Evolutionary conservation across 2,888 invertebrate species (phyloP).

Genomic region (Aporophyla lueneburgensis): DNA sequence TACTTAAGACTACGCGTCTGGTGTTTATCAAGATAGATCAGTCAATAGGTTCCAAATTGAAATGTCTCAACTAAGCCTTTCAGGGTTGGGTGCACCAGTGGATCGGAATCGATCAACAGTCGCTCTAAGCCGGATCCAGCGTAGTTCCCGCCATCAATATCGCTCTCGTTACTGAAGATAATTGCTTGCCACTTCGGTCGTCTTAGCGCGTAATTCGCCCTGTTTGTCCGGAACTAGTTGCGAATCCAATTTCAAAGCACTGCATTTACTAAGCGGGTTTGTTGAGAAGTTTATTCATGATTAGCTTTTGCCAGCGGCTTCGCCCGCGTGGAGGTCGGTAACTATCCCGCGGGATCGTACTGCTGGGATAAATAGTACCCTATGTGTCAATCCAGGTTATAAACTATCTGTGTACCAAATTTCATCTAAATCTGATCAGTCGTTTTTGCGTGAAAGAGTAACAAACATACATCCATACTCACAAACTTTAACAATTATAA

Average conservation of each 20-base stretch:
- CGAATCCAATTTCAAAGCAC: conserved; percentile 27
- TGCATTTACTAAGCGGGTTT: conserved; percentile 21
- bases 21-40: not conserved
- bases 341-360: no score
- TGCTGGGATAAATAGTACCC: no score
- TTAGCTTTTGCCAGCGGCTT: not conserved
- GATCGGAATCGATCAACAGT: conserved; percentile 27
- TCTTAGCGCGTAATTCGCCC: conserved; percentile 31
- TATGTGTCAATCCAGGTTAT: no score
- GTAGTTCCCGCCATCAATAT: conserved; percentile 37
- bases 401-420: no score
- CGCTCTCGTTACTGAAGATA: conserved; percentile 42
- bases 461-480: no score
- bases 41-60: conserved; percentile 13
- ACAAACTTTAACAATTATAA: no score
- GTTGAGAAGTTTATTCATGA: not conserved
- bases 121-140: conserved; percentile 11
- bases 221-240: conserved; percentile 16
- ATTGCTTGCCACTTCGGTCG: conserved; percentile 42
- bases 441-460: no score
- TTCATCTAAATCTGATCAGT: no score
- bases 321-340: no score
- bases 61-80: conserved; percentile 9
- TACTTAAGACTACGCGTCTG: not conserved
- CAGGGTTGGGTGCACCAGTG: conserved; percentile 13